Base-by-base conservation (phyloP, 2,113 vertebrate genomes). In the Lophochroa leadbeateri region DNA sequence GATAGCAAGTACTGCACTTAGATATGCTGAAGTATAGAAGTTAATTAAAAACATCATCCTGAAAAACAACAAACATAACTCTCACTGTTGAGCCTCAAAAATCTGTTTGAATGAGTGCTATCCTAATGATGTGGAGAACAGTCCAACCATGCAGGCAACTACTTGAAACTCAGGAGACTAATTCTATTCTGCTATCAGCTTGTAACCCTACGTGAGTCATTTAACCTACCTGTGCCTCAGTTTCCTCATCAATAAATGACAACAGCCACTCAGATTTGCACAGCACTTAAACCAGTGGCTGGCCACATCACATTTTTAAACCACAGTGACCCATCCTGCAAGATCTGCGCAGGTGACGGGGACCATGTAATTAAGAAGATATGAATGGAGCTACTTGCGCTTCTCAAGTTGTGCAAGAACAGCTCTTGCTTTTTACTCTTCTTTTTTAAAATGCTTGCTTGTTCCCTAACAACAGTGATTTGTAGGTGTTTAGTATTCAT, bases 211-310 rank as follows among this genome's bases (percentile, higher is more conserved):
- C 53, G 27, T 39, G 43, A 55, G 29, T 31, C 27, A 46, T 23
- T 65, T 67, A 75, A 68, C 7, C 63, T 58, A 43, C 7, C 75
- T 33, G 16, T 67, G 28, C 37, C 88, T 91, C 64, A 37, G 55
- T 82, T 90, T 96, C 60, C 47, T 80, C 69, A 83, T 24, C 52
- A 76, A 46, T 29, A 91, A 92, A 87, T 24, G 24, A 50, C 24
- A 80, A 47, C 2, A 21, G 6, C 18, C 61, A 21, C 31, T 80
- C 27, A 50, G 18, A 43, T 50, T 35, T 49, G 61, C 65, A 88
- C 52, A 86, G 55, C 50, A 67, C 70, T 72, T 52, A 33, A 16
- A 35, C 19, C 49, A 55, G 7, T 10, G 23, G 20, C 21, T 78
- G 43, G 39, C 41, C 43, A 16, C n/a, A 46, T 21, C 31, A 13